Base-by-base conservation (phyloP, 2,113 vertebrate genomes). In the Pungitius pungitius region DNA sequence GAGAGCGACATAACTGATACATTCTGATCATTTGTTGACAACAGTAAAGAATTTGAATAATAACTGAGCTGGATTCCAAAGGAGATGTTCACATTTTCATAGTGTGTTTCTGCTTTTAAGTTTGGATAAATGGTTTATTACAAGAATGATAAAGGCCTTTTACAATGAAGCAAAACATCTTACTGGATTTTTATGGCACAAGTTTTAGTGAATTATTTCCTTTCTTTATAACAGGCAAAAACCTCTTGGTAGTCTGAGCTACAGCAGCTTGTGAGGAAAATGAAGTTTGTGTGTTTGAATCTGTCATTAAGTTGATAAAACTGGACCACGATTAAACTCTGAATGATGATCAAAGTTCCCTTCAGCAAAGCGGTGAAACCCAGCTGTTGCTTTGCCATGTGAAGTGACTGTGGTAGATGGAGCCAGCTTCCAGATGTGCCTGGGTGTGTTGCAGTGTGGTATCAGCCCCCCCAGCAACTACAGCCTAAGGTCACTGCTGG, bases 381-480 rank as follows among this genome's bases (percentile, higher is more conserved):
- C 66, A 82, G 56, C 62, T 67, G 65, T 69, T 78, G 39, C 49
- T 10, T 33, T 11, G 52, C 39, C 30, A 37, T 20, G 47, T 73
- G 40, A 52, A 13, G 40, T 13, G 33, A 52, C 58, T 69, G 6
- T 62, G 45, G 69, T 18, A 24, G 66, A 78, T 78, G 61, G 55
- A 54, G 45, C 30, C 72, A 64, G 69, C 45, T 55, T 73, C 73
- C 75, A 74, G 75, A 83, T 83, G 70, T 71, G 57, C 1, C 35
- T 37, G 54, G 55, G 33, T 76, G 56, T 39, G 40, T 60, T 68
- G 52, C 66, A 81, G 60, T 71, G 60, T 61, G 22, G 33, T 74
- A 65, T 51, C 27, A 52, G 17, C 37, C 65, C 37, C 65, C 60
- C 45, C 22, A 59, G 56, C 56, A 63, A 55, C 68, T 60, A 42